Evolutionary conservation across 2,888 invertebrate species (phyloP), one percentile per base, ranked within the genome.

Genomic region (Drosophila lutescens): DNA sequence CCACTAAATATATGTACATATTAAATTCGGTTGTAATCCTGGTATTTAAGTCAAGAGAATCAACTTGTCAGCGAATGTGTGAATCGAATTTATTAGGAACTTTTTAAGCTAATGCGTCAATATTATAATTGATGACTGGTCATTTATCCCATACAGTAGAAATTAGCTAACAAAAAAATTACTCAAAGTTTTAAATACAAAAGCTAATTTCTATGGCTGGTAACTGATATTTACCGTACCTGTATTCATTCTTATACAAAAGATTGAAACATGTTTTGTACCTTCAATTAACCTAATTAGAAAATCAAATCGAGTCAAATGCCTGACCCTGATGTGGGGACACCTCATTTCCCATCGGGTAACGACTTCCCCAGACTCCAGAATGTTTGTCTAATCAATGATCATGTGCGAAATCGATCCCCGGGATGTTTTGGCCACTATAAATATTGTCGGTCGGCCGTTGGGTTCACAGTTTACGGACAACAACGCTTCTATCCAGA

Each of bases 391-490:
- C 44, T 61, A 76, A 74, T 76, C 88, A 83, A 89, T 89, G 82
- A 83, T 76, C 76, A 84, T 85, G 66, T 89, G 83, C 62, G 58
- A 85, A 89, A 76, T 85, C 82, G 26, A 83, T 89, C 79, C 65
- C 56, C 58, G 71, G 66, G 38, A 60, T 47, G 54, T 66, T 71
- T 65, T 79, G 32, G 53, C 50, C 61, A 61, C 81, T 87, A 83
- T 83, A 83, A 74, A 89, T 87, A 79, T 68, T 70, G 74, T 76
- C 40, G 57, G 12, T 8, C 49, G 36, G 41, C 43, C 56, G 59
- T 15, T 51, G 36, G 68, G 44, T 70, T 57, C 76, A 68, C 83
- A 83, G 83, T 89, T 72, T 62, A 56, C 30, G 57, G 57, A 78
- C 51, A 78, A 67, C 74, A 76, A 59, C 32, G 56, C 54, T 58